Percentiles rank a stretch among this genome's conserved stretches.
Conservation (phyloP, 2,113 vertebrate species). For the Pseudorectes ferrugineus region DNA sequence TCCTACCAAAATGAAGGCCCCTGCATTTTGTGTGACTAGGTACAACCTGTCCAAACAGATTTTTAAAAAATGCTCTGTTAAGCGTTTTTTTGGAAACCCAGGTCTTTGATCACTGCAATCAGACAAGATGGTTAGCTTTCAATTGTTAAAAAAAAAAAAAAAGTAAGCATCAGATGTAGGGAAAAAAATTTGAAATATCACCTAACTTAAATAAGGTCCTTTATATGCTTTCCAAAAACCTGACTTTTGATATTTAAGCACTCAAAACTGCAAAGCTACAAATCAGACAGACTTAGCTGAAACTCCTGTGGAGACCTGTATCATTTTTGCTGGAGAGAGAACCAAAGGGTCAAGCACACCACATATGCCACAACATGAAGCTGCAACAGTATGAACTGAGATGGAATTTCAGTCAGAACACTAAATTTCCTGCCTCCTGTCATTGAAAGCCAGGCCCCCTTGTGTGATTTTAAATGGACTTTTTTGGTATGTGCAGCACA, state of each 20-base stretch:
- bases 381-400: not conserved
- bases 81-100: not conserved
- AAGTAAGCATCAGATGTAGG: not conserved
- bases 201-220: not conserved
- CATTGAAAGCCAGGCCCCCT: not conserved
- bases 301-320: conserved; percentile 5
- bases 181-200: not conserved
- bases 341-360: not conserved
- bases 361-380: not conserved
- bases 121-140: not conserved
- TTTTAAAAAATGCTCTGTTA: not conserved
- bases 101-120: not conserved
- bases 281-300: not conserved
- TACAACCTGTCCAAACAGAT: not conserved
- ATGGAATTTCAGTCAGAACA: conserved; percentile 40
- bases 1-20: not conserved
- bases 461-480: conserved; percentile 37
- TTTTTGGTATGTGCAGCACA: not conserved
- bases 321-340: not conserved
- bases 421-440: conserved; percentile 33
- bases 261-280: not conserved
- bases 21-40: not conserved
- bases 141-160: not conserved
- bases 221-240: not conserved
- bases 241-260: not conserved